These are phyloP conservation scores for Platerodrilus igneus DNA, from an alignment of 2,888 invertebrate genomes.

Conservation along the genomic window DNA sequence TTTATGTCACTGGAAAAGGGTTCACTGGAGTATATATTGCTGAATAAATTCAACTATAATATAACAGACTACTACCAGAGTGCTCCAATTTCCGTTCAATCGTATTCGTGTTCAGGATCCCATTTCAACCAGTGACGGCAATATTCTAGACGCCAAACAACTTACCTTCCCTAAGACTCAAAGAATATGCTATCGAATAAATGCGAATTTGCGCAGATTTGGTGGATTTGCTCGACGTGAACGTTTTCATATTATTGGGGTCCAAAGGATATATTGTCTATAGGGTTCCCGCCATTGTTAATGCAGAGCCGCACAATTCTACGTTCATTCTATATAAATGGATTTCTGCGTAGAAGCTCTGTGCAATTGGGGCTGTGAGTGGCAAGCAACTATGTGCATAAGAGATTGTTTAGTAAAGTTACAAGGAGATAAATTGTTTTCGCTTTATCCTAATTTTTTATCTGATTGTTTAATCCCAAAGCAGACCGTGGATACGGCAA, in stretches of 20 bases:
- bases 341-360: constrained; percentile 2
- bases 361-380: neutral
- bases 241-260: constrained; percentile 12
- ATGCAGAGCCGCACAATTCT: constrained; percentile 9
- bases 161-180: constrained; percentile 31
- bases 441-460: constrained; percentile 22
- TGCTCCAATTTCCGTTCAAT: constrained; percentile 35
- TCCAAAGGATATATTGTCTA: constrained; percentile 8
- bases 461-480: constrained; percentile 23
- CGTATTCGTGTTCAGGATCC: constrained; percentile 31
- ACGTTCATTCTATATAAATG: no score
- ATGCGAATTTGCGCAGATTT: constrained; percentile 11
- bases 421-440: constrained; percentile 19
- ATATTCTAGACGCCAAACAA: constrained; percentile 33
- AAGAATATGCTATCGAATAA: constrained; percentile 30
- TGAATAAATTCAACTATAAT: constrained; percentile 34
- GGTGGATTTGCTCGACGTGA: constrained; percentile 1
- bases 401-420: constrained; percentile 8
- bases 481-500: constrained; percentile 11
- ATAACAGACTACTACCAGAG: constrained; percentile 31
- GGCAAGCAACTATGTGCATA: neutral
- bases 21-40: constrained; percentile 23
- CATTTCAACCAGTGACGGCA: constrained; percentile 32
- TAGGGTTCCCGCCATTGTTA: constrained; percentile 8
- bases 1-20: constrained; percentile 30